Evolutionary conservation across 2,888 invertebrate species (phyloP).

Genomic region (Chymomyza caudatula): DNA sequence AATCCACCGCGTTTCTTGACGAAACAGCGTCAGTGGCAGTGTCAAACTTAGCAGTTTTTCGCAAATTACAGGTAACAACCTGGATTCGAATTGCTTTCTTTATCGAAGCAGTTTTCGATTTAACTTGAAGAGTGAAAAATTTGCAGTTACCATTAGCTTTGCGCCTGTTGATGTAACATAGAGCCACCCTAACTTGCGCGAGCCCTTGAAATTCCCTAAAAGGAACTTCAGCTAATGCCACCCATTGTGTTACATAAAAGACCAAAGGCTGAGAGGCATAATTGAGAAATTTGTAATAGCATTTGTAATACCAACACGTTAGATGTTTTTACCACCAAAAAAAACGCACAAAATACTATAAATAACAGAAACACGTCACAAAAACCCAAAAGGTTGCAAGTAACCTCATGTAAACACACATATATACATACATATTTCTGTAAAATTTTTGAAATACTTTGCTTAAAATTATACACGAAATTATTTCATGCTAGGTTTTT

Average conservation of each 20-base stretch:
- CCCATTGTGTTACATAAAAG: background rate
- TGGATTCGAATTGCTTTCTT: too few relatives aligned
- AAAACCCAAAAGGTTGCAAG: slow-evolving; percentile 27
- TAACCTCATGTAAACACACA: slow-evolving; percentile 10
- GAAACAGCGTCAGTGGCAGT: too few relatives aligned
- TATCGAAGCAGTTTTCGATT: too few relatives aligned
- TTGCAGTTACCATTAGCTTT: too few relatives aligned
- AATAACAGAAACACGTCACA: slow-evolving; percentile 21
- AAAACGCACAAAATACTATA: slow-evolving; percentile 11
- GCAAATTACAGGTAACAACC: too few relatives aligned
- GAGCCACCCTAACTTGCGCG: too few relatives aligned
- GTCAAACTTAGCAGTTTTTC: too few relatives aligned
- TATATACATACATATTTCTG: slow-evolving; percentile 32
- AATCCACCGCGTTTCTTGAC: too few relatives aligned
- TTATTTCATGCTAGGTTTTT: slow-evolving; percentile 38
- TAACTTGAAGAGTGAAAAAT: too few relatives aligned
- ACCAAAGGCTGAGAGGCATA: background rate
- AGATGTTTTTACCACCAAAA: background rate
- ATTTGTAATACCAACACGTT: background rate
- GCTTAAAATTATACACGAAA: slow-evolving; percentile 23
- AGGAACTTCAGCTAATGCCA: background rate
- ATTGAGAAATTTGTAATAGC: background rate
- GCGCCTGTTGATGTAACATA: too few relatives aligned
- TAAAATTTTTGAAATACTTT: slow-evolving; percentile 42
- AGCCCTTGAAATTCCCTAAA: background rate